phyloP scores from a whole-genome alignment of 1,140 invertebrate species.

The Scylla paramamosain region DNA sequence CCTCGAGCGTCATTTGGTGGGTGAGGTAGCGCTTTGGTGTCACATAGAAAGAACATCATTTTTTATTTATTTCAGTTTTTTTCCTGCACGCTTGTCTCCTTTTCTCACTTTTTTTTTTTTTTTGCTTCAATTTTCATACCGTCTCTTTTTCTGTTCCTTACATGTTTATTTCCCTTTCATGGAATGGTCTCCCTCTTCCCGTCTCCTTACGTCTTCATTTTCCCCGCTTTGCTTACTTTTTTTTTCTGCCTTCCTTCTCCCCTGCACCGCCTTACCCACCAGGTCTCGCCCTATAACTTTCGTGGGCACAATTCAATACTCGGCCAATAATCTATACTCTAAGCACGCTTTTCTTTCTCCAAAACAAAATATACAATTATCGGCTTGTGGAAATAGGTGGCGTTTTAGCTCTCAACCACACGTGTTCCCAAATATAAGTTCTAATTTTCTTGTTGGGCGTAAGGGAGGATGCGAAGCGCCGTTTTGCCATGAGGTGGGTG shows the following conservation, averaged over 20 bases:
- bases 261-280: background rate
- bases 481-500: background rate
- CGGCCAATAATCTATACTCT: slow-evolving; percentile 14
- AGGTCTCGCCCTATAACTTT: background rate
- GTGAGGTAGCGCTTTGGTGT: no score
- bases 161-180: background rate
- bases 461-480: background rate
- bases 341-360: slow-evolving; percentile 21
- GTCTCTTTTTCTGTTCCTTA: background rate
- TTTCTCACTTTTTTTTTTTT: background rate
- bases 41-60: no score
- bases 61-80: no score
- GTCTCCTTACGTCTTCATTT: background rate
- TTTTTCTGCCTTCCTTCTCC: background rate
- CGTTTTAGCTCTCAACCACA: background rate
- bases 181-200: background rate
- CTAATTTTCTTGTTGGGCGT: background rate
- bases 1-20: no score
- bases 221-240: background rate
- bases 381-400: background rate
- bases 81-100: background rate
- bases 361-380: slow-evolving; percentile 17
- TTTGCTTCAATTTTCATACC: background rate
- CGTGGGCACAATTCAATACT: slow-evolving; percentile 21
- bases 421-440: slow-evolving; percentile 15